Base-by-base conservation (phyloP, 2,113 vertebrate species). In the Dasyprocta punctata region DNA sequence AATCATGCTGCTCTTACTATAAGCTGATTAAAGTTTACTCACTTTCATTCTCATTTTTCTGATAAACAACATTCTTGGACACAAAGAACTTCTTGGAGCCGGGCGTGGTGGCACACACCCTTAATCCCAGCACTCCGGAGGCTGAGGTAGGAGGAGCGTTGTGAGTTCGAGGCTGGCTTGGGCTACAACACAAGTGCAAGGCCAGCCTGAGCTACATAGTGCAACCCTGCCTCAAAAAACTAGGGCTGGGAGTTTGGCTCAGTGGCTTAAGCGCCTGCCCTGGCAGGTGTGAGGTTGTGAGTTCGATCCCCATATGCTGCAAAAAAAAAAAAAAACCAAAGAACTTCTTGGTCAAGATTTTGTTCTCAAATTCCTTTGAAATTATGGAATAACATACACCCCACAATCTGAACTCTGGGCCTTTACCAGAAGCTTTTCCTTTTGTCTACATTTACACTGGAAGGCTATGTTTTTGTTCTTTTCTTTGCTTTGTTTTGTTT, bases 361-460 rank as follows among this genome's bases (percentile, higher is more conserved):
- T 95, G 77, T 90, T 89, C 82, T 80, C 47, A 61, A 54, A 41
- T 78, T 94, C 56, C 13, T 95, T 96, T 95, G 87, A 93, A 87
- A 87, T 17, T 30, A 8, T 30, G 60, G 81, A 88, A 92, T 86
- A 83, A 83, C 86, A 81, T 95, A 91, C 91, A 92, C 41, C n/a
- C 47, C 63, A 58, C n/a, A 69, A 65, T 41, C 85, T 94, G 56
- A 86, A 91, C 38, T 78, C 65, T 63, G 33, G 44, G 38, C 58
- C 60, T 89, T 95, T 61, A 44, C 80, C 81, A 93, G 36, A 88
- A 89, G 26, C 38, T 38, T 86, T 78, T 90, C 38, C 20, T 47
- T 92, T 78, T 83, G 38, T 36, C 93, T 67, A 71, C 54, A 28
- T 73, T 90, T 81, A 54, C 75, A 92, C 78, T 92, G 26, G 52